Percentiles rank a stretch among this genome's conserved stretches.
Evolutionary conservation across 2,113 vertebrate genomes (phyloP).

Genomic region (Platysteira castanea): DNA sequence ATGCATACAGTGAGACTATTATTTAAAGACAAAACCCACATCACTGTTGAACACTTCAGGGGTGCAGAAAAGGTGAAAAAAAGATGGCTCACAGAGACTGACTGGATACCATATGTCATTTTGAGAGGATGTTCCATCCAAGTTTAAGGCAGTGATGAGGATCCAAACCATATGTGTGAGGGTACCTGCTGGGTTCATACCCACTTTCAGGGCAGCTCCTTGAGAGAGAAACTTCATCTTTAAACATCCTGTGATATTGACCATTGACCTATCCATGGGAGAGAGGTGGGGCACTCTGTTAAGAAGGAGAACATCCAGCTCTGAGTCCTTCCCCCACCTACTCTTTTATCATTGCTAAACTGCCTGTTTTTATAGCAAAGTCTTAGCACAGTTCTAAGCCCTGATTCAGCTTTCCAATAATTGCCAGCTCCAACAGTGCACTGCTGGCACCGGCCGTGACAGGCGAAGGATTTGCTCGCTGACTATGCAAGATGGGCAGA

Average conservation of each 20-base stretch:
- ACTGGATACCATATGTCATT: neutral
- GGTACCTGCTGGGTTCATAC: neutral
- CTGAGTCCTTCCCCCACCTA: neutral
- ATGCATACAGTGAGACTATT: neutral
- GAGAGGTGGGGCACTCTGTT: neutral
- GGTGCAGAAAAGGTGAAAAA: neutral
- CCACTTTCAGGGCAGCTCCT: neutral
- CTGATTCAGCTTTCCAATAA: neutral
- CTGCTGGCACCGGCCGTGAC: neutral
- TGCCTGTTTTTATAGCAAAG: neutral
- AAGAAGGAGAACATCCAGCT: neutral
- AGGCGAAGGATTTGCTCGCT: neutral
- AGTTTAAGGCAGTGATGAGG: neutral
- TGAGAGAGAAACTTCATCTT: neutral
- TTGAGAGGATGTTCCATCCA: neutral
- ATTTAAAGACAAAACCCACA: neutral
- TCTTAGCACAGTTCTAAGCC: neutral
- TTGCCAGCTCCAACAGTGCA: neutral
- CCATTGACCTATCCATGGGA: neutral
- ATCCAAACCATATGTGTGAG: neutral
- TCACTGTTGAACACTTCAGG: neutral
- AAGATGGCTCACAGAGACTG: neutral
- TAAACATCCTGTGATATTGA: neutral
- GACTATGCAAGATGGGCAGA: neutral
- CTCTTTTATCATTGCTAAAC: neutral